Conservation (phyloP, 2,113 vertebrate species). For the Phoxinus phoxinus region DNA sequence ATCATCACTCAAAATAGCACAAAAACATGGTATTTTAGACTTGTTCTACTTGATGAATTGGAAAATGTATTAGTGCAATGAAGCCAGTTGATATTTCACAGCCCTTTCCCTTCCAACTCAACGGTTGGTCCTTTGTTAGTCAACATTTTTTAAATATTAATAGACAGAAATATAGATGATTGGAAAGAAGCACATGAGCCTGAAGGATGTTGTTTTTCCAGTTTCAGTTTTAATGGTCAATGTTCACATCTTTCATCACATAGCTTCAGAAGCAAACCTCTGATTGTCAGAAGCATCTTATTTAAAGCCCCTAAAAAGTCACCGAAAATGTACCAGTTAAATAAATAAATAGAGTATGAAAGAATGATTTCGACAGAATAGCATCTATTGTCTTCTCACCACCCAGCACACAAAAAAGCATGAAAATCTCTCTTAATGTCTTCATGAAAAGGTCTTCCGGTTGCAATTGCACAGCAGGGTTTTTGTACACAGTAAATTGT, state of each 20-base stretch:
- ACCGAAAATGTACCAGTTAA: slow-evolving; percentile 31
- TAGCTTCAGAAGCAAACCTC: slow-evolving; percentile 67
- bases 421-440: not conserved
- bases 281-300: slow-evolving; percentile 70
- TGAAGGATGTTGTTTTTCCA: slow-evolving; percentile 56
- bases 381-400: slow-evolving; percentile 32
- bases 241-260: slow-evolving; percentile 49
- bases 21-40: not conserved
- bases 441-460: not conserved
- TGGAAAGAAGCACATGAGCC: slow-evolving; percentile 37
- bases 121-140: not conserved
- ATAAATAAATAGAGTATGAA: slow-evolving; percentile 47
- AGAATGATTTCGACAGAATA: not conserved
- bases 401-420: slow-evolving; percentile 23
- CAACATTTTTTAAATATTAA: not conserved
- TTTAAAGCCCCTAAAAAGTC: slow-evolving; percentile 36
- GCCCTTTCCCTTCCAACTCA: not conserved
- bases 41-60: no score
- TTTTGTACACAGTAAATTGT: not conserved
- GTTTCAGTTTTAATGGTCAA: slow-evolving; percentile 64
- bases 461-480: slow-evolving; percentile 30
- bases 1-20: not conserved
- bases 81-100: not conserved
- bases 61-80: no score
- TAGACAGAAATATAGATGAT: not conserved